phyloP scores from a whole-genome alignment of 92 coral and sea anemone species.

The Chrysogorgia sp. region DNA sequence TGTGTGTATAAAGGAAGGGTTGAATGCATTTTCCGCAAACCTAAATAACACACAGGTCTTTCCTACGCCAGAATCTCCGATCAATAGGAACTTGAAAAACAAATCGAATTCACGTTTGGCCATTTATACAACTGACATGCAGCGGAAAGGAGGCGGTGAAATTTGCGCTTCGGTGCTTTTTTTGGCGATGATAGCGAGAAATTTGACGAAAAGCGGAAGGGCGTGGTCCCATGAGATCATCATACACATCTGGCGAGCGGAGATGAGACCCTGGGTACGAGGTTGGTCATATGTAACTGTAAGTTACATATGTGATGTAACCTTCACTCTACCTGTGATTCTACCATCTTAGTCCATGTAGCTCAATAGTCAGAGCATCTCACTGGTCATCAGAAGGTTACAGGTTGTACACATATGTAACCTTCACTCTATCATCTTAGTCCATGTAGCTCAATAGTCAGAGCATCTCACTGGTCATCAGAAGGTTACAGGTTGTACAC shows the following conservation, averaged over 20 bases:
- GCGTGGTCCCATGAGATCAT: conserved; percentile 8
- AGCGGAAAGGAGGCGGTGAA: not conserved
- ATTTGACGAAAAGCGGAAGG: conserved; percentile 13
- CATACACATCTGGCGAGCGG: conserved; percentile 21
- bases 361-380: too few species aligned
- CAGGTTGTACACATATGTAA: too few species aligned
- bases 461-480: too few species aligned
- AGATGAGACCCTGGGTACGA: too few species aligned
- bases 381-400: too few species aligned
- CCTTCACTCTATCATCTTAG: too few species aligned
- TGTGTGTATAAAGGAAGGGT: conserved; percentile 76
- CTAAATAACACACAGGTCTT: conserved; percentile 89
- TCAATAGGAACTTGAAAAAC: conserved; percentile 81
- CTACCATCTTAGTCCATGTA: too few species aligned
- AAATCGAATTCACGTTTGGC: conserved; percentile 85
- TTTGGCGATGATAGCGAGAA: not conserved
- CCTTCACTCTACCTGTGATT: too few species aligned
- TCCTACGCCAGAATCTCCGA: conserved; percentile 96
- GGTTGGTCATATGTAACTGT: not conserved
- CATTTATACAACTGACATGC: conserved; percentile 50
- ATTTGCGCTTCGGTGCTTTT: not conserved
- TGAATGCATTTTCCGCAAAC: conserved; percentile 88
- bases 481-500: too few species aligned
- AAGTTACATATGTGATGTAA: too few species aligned
- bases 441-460: too few species aligned